Evolutionary conservation across 2,797 vertebrate genomes (phyloP), one percentile per base, ranked within the genome.

Genomic region (Pachyuromys duprasi): DNA sequence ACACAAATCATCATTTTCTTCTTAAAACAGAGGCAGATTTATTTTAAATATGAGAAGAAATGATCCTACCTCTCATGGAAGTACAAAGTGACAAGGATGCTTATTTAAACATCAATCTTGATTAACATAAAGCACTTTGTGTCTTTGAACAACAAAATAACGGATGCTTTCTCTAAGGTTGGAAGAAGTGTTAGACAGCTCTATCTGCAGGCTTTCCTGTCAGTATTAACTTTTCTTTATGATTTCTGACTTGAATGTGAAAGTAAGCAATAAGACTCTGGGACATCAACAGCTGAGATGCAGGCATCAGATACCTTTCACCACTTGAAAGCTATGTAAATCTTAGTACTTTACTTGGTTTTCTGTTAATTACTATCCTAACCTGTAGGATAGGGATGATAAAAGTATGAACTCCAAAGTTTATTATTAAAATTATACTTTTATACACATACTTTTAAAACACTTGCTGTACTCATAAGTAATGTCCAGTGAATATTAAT

Each of bases 1-100:
- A 94, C 11, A 96, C 79, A 97, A 95, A 95, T 75, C 57, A 81
- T 92, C 70, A 33, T 93, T 96, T 84, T 55, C 63, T 96, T 60
- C 82, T 87, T 70, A n/a, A 67, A 76, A 87, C 26, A 86, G 49
- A 96, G 26, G 6, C 18, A 86, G n/a, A 91, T 96, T 95, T 89
- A 92, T 95, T 90, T 95, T 94, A 94, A 93, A 95, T 55, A 83
- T 22, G 74, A 72, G 24, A 26, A 72, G 92, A 39, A 76, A 65
- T 69, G 75, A 65, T 96, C 8, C 53, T 82, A 79, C 81, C 94
- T 97, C 67, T 14, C 81, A 91, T 53, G 55, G 78, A 95, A 96
- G 96, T 81, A 92, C 92, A 90, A 89, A 93, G 89, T 76, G 49
- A 72, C 81, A 96, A 88, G 95, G 80, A 15, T 91, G 22, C 83